Evolutionary conservation across 1,140 invertebrate species (phyloP), one percentile per base, ranked within the genome.

Genomic region (Chrysomallon squamiferum): DNA sequence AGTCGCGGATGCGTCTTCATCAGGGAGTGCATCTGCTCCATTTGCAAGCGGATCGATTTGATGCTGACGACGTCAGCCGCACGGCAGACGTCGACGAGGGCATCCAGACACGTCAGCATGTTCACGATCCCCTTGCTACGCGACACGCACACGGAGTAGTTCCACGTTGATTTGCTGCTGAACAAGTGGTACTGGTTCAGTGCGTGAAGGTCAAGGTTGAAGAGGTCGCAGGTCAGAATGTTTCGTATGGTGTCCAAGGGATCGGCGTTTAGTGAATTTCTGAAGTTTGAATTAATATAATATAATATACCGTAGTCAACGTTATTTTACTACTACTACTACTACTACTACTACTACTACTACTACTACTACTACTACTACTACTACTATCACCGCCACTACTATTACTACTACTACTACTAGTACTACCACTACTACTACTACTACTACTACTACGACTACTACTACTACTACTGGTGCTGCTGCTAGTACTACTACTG

Each of bases 21-120:
- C 18, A 73, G 58, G 0, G 13, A 6, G 0, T 2, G 2, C 1
- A 60, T 27, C 22, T 67, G 38, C 22, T 35, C 18, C 64, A 70
- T 61, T 30, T 11, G 33, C 22, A 52, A 35, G 18, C 71, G 61
- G 32, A 73, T 69, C 22, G 56, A 59, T 43, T 73, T 73, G 5
- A 66, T 27, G 0, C 27, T 50, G 0, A 38, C 25, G 22, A 67
- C 54, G n/a, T 50, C 29, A 2, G 67, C 38, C 18, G 59, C 52
- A 0, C 27, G 7, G 45, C 71, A 73, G 11, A 35, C 13, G 4
- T 38, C 9, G 5, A 35, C 13, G 15, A 70, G 27, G 3, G 35
- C 32, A 2, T 45, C 25, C 1, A 65, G 15, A 27, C 68, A 69
- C 0, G n/a, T 29, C 5, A 45, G n/a, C 5, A 60, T 20, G 2